Percentiles rank a stretch among this genome's conserved stretches.
Evolutionary conservation across 2,797 vertebrate species (phyloP).

Genomic region (Syndactyla subalaris): DNA sequence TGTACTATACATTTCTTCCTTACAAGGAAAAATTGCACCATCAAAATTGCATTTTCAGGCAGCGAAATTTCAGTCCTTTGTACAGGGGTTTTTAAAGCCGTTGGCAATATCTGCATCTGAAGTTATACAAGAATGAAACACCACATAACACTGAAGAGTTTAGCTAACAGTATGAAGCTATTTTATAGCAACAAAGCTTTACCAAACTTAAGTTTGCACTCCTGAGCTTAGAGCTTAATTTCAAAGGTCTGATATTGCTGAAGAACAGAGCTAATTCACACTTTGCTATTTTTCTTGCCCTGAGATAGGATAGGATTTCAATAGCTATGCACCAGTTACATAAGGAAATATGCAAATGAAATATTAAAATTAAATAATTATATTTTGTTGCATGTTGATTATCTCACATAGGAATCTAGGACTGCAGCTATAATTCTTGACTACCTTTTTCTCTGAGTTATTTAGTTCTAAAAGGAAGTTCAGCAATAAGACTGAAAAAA

Average conservation of each 20-base stretch:
- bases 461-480: background rate
- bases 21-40: background rate
- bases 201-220: background rate
- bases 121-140: background rate
- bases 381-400: background rate
- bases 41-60: background rate
- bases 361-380: background rate
- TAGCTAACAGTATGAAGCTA: background rate
- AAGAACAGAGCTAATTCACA: background rate
- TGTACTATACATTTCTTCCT: background rate
- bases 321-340: background rate
- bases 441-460: background rate
- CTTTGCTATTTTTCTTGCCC: background rate
- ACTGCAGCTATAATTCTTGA: background rate
- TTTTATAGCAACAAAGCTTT: background rate
- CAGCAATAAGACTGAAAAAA: background rate
- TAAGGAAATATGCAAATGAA: background rate
- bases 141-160: background rate
- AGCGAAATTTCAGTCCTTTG: background rate
- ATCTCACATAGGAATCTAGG: background rate
- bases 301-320: background rate
- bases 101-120: background rate
- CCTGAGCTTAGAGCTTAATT: background rate
- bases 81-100: background rate
- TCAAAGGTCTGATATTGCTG: background rate